Base-by-base conservation (phyloP, 2,888 invertebrate genomes). In the Spodoptera picta region DNA sequence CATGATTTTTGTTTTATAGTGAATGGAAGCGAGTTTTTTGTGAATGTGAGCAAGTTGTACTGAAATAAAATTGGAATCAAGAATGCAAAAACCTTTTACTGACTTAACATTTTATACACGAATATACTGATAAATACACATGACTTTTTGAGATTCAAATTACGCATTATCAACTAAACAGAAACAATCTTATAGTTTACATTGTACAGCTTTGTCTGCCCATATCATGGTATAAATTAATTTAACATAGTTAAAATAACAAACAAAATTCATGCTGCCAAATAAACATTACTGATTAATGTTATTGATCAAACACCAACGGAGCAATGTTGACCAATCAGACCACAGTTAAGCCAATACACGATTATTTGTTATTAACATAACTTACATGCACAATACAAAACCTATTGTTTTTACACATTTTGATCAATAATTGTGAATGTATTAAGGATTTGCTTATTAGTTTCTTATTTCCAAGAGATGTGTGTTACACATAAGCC, bases 221-320 rank as follows among this genome's bases (percentile, higher is more conserved):
- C 14, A 23, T 9, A 36, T 3, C 9, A 36, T 36, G 7, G 1
- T 36, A 1, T 7, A 27, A 41, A 6, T 19, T 9, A 4, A 7
- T 48, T 49, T 10, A 12, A 45, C 9, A 49, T 58, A 14, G 49
- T 45, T 63, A 19, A 52, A 60, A 63, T 24, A 44, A 6, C 47
- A 31, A 27, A 45, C 23, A 14, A 4, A 14, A 51, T 11, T 19
- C 12, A 14, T 36, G 9, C 23, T 42, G 4, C 31, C 9, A 45
- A 36, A n/a, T 46, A 49, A 66, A 45, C 42, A 41, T 9, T n/a
- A 49, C 45, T 45, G 31, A 53, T 45, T 59, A 51, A 47, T 52
- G 27, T 65, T 65, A 42, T 62, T 63, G 41, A 58, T 65, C 27
- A 65, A 53, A 49, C 24, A 53, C 19, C 41, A 49, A 65, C 41